Conservation (phyloP, 2,888 invertebrate species). For the Linyphia triangularis region DNA sequence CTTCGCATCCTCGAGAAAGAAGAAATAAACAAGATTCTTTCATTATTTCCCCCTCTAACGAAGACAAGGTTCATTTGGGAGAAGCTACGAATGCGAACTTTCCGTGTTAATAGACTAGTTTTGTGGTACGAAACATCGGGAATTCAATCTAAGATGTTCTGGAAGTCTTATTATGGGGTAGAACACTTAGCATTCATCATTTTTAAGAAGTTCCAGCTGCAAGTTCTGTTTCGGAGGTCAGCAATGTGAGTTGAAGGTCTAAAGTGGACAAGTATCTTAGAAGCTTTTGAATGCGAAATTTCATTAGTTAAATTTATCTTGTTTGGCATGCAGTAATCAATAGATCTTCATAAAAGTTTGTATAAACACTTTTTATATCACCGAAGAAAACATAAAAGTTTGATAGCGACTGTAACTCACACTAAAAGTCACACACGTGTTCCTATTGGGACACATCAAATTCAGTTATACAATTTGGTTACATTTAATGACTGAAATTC, state of each 20-base stretch:
- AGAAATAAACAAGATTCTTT: conserved; percentile 58
- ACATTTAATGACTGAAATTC: no score
- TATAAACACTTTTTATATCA: no score
- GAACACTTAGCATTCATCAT: conserved; percentile 62
- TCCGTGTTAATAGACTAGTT: conserved; percentile 65
- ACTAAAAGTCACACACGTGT: no score
- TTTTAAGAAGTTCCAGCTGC: conserved; percentile 47
- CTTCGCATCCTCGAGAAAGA: background rate
- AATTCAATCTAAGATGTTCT: conserved; percentile 52
- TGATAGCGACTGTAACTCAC: no score
- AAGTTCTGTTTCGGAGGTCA: conserved; percentile 11
- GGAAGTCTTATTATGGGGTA: conserved; percentile 51
- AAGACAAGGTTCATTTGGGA: conserved; percentile 27
- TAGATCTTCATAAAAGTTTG: no score
- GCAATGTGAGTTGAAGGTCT: background rate
- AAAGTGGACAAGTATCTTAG: no score
- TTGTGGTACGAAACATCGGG: conserved; percentile 34
- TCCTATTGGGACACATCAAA: no score
- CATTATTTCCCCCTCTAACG: conserved; percentile 33
- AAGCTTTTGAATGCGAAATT: no score
- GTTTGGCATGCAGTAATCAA: no score
- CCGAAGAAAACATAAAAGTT: no score
- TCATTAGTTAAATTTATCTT: no score
- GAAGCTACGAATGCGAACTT: conserved; percentile 48
- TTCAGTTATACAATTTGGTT: no score